phyloP scores from a whole-genome alignment of 1,140 invertebrate genomes.

The Ceratitis capitata region DNA sequence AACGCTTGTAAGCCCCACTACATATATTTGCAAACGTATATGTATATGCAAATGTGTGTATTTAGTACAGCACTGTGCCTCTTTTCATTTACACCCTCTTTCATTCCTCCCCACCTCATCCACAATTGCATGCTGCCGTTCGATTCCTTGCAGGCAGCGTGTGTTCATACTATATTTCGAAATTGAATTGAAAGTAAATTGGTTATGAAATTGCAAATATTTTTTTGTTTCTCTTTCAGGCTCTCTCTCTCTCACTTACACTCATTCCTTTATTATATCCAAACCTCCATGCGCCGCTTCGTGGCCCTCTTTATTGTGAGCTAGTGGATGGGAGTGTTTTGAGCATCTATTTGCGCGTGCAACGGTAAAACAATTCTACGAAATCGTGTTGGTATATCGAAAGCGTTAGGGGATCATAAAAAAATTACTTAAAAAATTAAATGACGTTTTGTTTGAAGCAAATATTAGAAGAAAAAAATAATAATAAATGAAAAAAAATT shows the following conservation, averaged over 20 bases:
- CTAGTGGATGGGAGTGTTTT: constrained; percentile 11
- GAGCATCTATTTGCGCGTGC: not conserved
- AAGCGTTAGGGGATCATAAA: not conserved
- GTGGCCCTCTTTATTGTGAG: not conserved
- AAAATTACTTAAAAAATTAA: no score
- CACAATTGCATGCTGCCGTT: not conserved
- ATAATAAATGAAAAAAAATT: no score
- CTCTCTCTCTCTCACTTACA: no score
- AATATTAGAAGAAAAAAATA: no score
- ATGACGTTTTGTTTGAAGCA: no score
- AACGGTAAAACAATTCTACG: not conserved
- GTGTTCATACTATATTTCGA: constrained; percentile 15
- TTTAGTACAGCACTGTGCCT: no score
- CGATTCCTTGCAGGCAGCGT: not conserved
- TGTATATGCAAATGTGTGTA: no score
- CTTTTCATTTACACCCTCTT: not conserved
- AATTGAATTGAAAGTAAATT: constrained; percentile 36
- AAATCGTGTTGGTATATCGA: not conserved
- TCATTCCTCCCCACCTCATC: not conserved
- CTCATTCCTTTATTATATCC: no score
- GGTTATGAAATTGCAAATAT: constrained; percentile 31
- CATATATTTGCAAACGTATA: no score
- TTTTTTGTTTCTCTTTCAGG: not conserved
- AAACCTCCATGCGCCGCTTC: not conserved
- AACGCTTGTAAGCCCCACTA: not conserved